Conservation (phyloP, 2,888 invertebrate species). For the Bugula neritina region DNA sequence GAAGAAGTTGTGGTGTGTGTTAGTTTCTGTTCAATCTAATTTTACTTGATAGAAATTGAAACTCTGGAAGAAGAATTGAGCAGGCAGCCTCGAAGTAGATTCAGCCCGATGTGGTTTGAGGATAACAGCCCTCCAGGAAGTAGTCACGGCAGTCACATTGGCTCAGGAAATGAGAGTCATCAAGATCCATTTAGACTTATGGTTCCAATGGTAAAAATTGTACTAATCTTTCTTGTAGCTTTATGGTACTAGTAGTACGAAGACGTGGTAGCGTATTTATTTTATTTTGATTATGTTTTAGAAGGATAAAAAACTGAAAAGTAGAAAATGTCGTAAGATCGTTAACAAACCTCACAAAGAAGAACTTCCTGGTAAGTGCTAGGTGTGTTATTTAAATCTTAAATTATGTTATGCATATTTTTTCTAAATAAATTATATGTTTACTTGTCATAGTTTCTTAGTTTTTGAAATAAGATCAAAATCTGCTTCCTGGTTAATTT, state of each 20-base stretch:
- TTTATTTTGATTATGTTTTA: no score
- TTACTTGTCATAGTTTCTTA: no score
- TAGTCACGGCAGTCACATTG: not conserved
- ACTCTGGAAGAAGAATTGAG: slow-evolving; percentile 2
- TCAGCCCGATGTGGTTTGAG: not conserved
- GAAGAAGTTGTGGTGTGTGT: no score
- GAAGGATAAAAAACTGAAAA: not conserved
- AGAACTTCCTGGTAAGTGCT: slow-evolving; percentile 8
- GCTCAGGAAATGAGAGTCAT: not conserved
- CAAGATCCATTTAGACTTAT: not conserved
- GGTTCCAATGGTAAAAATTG: not conserved
- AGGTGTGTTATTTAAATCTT: not conserved
- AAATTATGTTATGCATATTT: no score
- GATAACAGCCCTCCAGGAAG: not conserved
- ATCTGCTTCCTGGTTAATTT: no score
- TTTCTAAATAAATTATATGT: no score
- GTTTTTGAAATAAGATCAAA: no score
- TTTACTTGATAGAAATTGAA: not conserved
- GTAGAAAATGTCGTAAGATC: not conserved
- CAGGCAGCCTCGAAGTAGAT: not conserved
- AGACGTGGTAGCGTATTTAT: no score
- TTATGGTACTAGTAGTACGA: no score
- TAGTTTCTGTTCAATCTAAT: no score
- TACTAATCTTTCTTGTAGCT: no score
- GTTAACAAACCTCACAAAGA: not conserved